These are phyloP conservation scores for Drosophila niveifrons DNA, from an alignment of 2,888 invertebrate genomes.

Conservation along the genomic window DNA sequence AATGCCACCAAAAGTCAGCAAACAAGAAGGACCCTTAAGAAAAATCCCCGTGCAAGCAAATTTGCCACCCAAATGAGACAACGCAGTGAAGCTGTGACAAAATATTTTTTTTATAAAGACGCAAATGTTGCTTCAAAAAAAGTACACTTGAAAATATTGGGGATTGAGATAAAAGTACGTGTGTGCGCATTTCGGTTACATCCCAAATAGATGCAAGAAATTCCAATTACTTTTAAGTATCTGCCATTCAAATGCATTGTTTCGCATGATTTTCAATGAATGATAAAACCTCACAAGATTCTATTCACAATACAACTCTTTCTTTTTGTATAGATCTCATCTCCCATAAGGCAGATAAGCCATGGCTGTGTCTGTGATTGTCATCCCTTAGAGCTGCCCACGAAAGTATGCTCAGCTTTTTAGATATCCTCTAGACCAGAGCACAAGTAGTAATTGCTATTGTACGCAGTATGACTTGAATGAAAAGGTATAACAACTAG, in stretches of 20 bases:
- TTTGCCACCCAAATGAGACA: conserved; percentile 58
- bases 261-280: conserved; percentile 19
- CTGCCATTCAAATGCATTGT: conserved; percentile 37
- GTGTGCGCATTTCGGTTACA: conserved; percentile 51
- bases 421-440: conserved; percentile 3
- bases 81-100: conserved; percentile 12
- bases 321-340: conserved; percentile 42
- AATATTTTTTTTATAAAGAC: conserved; percentile 13
- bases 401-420: conserved; percentile 28
- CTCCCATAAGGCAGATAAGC: conserved; percentile 45
- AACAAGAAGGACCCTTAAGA: conserved; percentile 54
- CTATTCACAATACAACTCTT: conserved; percentile 58
- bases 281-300: conserved; percentile 40
- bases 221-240: conserved; percentile 19
- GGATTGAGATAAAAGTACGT: conserved; percentile 42
- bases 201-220: conserved; percentile 21
- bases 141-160: conserved; percentile 48
- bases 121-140: conserved; percentile 31
- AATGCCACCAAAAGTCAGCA: conserved; percentile 67
- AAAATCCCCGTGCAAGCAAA: conserved; percentile 68
- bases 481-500: not conserved
- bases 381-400: conserved; percentile 6
- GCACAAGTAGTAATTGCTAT: not conserved
- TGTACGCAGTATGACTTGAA: not conserved
- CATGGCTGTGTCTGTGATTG: conserved; percentile 48